Evolutionary conservation across 2,888 invertebrate genomes (phyloP), one percentile per base, ranked within the genome.

Genomic region (Drosophila stalkeri): DNA sequence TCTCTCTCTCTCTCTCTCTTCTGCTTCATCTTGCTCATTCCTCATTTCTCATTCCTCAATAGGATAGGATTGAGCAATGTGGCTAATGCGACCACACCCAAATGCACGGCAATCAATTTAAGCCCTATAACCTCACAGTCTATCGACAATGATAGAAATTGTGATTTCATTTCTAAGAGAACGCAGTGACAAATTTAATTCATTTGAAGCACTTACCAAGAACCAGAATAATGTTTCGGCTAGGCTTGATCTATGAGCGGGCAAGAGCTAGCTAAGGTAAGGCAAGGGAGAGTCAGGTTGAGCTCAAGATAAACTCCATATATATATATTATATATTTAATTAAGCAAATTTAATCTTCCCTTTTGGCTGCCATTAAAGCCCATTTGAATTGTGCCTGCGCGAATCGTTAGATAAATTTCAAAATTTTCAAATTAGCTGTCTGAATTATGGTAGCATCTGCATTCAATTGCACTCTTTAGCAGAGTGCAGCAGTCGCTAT

Each of bases 391-490:
- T 60, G 9, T 49, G 55, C 67, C 46, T 59, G 75, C 47, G 46
- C 14, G 46, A 55, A 71, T 74, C 83, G 80, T 88, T 77, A 88
- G 86, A 84, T 86, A 84, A 88, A 84, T 88, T 85, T 75, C 23
- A 54, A 56, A 76, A 82, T 74, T 75, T 78, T 74, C 82, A 87
- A 83, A 84, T 84, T 84, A 84, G 88, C 80, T 54, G 77, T 63
- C 75, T 75, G 83, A 76, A 86, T 86, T 80, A 80, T 77, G 83
- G 88, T 65, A 86, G 83, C 84, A 84, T 84, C 84, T 86, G 86
- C 87, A 84, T 72, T 79, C 82, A 86, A 84, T 81, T 87, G 89
- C 87, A 72, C 78, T 81, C 64, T 77, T 72, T 66, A 54, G 64
- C 71, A 72, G 75, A 76, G 56, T 73, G 80, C 66, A 69, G 60